Conservation (phyloP, 2,797 vertebrate species). For the Emydoidea blandingii region DNA sequence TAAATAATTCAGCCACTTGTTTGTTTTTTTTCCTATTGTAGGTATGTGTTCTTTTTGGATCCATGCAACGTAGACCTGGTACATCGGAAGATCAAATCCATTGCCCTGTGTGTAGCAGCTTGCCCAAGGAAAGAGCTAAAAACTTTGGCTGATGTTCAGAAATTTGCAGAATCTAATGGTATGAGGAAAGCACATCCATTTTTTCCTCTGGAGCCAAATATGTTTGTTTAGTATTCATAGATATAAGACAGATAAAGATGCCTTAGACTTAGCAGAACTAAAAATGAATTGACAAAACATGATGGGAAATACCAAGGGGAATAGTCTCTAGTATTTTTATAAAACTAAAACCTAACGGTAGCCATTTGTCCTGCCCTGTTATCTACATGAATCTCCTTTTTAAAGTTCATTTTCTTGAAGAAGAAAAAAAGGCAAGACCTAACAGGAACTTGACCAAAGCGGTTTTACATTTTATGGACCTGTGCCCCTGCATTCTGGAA, state of each 20-base stretch:
- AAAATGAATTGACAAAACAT: neutral
- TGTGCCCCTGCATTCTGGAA: neutral
- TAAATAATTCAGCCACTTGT: neutral
- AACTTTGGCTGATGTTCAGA: slow-evolving; percentile 91
- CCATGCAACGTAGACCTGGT: slow-evolving; percentile 97
- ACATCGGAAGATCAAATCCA: slow-evolving; percentile 92
- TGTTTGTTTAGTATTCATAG: neutral
- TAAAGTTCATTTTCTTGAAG: neutral
- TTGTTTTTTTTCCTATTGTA: slow-evolving; percentile 69
- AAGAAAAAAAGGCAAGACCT: neutral
- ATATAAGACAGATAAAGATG: neutral
- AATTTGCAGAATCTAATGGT: slow-evolving; percentile 94
- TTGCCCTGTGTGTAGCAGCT: slow-evolving; percentile 93
- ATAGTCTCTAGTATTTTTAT: neutral
- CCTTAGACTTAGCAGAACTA: neutral
- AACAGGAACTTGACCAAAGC: neutral
- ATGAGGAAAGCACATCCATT: slow-evolving; percentile 66
- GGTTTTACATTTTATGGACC: neutral
- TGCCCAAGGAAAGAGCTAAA: slow-evolving; percentile 90
- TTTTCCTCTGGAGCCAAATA: neutral
- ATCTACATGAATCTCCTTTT: neutral
- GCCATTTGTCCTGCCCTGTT: neutral
- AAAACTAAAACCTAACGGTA: neutral
- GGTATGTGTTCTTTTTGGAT: slow-evolving; percentile 98
- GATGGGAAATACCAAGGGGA: neutral